Conservation (phyloP, 2,888 invertebrate genomes). For the Plagodis pulveraria region DNA sequence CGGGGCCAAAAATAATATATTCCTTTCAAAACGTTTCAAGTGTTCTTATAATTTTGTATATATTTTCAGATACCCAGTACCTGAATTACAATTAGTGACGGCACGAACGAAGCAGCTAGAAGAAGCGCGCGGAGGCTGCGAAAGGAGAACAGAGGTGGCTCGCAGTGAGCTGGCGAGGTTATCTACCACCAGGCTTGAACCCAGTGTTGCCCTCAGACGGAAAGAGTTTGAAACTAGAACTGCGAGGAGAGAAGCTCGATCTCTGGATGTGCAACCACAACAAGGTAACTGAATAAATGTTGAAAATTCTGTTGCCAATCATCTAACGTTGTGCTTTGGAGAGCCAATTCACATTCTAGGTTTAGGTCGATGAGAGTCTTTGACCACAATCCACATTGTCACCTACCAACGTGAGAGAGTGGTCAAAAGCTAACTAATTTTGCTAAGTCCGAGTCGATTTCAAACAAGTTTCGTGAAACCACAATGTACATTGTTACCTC, state of each 20-base stretch:
- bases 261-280: conserved; percentile 76
- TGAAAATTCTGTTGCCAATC: no score
- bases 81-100: conserved; percentile 88
- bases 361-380: no score
- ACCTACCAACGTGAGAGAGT: no score
- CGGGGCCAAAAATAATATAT: no score
- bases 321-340: no score
- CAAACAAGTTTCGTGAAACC: no score
- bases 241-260: conserved; percentile 72
- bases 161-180: conserved; percentile 88
- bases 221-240: conserved; percentile 89
- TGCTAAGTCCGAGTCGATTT: no score
- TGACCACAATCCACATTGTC: no score
- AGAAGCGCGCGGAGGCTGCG: conserved; percentile 86
- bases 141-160: conserved; percentile 87
- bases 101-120: conserved; percentile 91
- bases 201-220: conserved; percentile 90
- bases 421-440: no score
- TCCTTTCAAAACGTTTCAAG: no score
- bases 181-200: conserved; percentile 88
- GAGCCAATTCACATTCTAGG: no score
- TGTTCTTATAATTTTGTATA: not conserved
- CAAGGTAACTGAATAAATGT: conserved; percentile 49
- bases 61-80: conserved; percentile 68
- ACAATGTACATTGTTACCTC: no score